Percentiles rank a stretch among this genome's conserved stretches.
These are phyloP conservation scores for Pyrrhia umbra DNA, from an alignment of 2,888 invertebrate genomes.

Conservation along the genomic window DNA sequence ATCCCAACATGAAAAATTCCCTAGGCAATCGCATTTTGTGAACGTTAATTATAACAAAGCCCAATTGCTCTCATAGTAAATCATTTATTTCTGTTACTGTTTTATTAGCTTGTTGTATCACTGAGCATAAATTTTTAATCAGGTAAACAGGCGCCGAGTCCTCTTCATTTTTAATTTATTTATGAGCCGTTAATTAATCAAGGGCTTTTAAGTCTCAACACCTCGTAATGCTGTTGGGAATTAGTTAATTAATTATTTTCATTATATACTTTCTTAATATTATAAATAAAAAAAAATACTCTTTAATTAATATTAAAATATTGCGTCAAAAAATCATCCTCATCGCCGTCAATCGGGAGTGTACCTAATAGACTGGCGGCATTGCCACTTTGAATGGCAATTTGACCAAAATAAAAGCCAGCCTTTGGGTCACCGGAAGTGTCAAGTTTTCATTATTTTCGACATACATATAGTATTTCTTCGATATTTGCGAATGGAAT, in stretches of 20 bases:
- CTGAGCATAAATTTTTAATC: slow-evolving; percentile 54
- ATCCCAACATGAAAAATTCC: slow-evolving; percentile 11
- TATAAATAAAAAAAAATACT: no score
- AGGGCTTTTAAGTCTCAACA: slow-evolving; percentile 58
- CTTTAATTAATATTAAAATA: no score
- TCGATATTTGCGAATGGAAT: no score
- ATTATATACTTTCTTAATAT: slow-evolving; percentile 10
- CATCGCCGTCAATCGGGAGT: no score
- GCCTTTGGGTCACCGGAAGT: no score
- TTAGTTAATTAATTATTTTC: slow-evolving; percentile 19
- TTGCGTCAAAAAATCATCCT: no score
- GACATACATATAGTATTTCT: no score
- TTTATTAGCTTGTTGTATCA: slow-evolving; percentile 31
- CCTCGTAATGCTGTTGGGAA: slow-evolving; percentile 18
- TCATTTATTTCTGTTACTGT: slow-evolving; percentile 18
- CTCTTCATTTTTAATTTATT: slow-evolving; percentile 63
- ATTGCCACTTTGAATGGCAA: no score
- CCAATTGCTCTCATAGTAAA: slow-evolving; percentile 10
- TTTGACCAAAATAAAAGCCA: no score
- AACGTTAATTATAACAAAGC: slow-evolving; percentile 21
- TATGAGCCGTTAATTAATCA: slow-evolving; percentile 50
- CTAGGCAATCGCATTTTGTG: slow-evolving; percentile 2
- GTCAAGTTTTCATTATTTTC: no score
- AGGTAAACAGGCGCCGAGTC: slow-evolving; percentile 40
- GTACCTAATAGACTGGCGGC: no score